A percentile compares a stretch with the other conserved stretches of the same genome.
Conservation (phyloP, 2,888 invertebrate genomes). For the Synanthedon vespiformis region DNA sequence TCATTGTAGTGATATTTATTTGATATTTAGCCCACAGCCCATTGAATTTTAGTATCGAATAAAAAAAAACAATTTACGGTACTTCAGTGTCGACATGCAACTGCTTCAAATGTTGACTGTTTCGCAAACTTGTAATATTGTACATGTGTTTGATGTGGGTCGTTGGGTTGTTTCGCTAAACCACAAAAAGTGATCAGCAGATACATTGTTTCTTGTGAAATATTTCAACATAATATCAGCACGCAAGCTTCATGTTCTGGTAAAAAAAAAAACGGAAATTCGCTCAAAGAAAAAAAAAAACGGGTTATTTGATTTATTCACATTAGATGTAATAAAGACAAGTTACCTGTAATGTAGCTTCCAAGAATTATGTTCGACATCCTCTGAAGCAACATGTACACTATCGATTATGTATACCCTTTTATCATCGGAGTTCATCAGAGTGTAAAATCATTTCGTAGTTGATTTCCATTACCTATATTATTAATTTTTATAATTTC, state of each 20-base stretch:
- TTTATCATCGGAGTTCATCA: slow-evolving; percentile 41
- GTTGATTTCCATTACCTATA: slow-evolving; percentile 51
- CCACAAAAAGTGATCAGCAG: slow-evolving; percentile 22
- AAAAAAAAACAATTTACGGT: slow-evolving; percentile 37
- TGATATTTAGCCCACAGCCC: slow-evolving; percentile 42
- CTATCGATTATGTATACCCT: slow-evolving; percentile 23
- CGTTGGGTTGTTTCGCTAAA: slow-evolving; percentile 43
- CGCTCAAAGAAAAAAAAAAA: neutral
- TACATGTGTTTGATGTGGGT: slow-evolving; percentile 47
- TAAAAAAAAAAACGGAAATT: slow-evolving; percentile 1
- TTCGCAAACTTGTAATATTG: slow-evolving; percentile 23
- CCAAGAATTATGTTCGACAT: slow-evolving; percentile 22
- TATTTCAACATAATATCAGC: slow-evolving; percentile 12
- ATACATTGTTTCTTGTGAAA: slow-evolving; percentile 22
- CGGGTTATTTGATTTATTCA: neutral
- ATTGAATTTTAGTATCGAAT: slow-evolving; percentile 47
- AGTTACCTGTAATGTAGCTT: neutral
- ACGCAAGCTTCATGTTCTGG: slow-evolving; percentile 3
- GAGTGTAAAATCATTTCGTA: slow-evolving; percentile 45
- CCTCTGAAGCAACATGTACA: slow-evolving; percentile 20
- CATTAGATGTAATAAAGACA: neutral
- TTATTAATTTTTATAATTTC: slow-evolving; percentile 65
- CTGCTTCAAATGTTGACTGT: slow-evolving; percentile 38
- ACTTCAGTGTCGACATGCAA: slow-evolving; percentile 53
- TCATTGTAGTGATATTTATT: slow-evolving; percentile 63